These are phyloP conservation scores for Ecliptopera silaceata DNA, from an alignment of 2,888 invertebrate species.

Conservation along the genomic window DNA sequence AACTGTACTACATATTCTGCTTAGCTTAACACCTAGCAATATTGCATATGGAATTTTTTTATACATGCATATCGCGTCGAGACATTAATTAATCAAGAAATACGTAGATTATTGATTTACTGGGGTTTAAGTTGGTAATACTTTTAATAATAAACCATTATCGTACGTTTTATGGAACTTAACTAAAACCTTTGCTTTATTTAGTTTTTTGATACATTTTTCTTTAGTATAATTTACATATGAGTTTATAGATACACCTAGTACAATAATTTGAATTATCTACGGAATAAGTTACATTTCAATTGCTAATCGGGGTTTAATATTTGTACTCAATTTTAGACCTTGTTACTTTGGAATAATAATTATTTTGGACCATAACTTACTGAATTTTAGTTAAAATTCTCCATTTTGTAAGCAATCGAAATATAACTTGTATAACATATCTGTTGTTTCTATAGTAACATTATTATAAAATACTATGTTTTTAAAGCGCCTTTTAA, in stretches of 20 bases:
- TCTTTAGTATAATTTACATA: too few relatives aligned
- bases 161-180: too few relatives aligned
- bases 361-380: conserved; percentile 13
- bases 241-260: too few relatives aligned
- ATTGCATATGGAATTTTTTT: not conserved
- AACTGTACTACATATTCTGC: conserved; percentile 32
- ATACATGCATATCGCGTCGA: too few relatives aligned
- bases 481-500: conserved; percentile 58
- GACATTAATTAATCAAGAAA: not conserved
- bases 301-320: conserved; percentile 44
- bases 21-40: conserved; percentile 27
- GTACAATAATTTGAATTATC: too few relatives aligned
- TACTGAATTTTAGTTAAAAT: not conserved
- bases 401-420: conserved; percentile 13
- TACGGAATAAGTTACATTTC: conserved; percentile 43
- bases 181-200: too few relatives aligned
- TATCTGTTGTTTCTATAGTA: not conserved
- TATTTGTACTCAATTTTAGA: conserved; percentile 60
- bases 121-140: too few relatives aligned
- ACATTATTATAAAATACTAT: conserved; percentile 64
- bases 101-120: too few relatives aligned
- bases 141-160: too few relatives aligned
- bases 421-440: conserved; percentile 20
- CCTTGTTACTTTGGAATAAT: conserved; percentile 36
- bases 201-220: too few relatives aligned